Percentiles rank a stretch among this genome's conserved stretches.
Conservation (phyloP, 2,113 vertebrate genomes). For the Nycticryphes semicollaris region DNA sequence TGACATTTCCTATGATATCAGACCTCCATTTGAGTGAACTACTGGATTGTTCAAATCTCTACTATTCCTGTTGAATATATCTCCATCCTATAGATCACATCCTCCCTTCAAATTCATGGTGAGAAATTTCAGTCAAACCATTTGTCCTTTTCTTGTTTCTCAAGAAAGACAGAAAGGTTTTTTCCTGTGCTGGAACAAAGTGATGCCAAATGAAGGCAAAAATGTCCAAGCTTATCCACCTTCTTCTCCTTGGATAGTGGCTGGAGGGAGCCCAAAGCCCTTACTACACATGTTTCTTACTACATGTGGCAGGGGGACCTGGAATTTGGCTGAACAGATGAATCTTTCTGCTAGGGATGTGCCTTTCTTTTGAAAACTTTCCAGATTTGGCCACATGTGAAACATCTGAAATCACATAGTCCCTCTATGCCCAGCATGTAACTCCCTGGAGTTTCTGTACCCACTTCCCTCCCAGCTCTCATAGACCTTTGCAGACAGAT, state of each 20-base stretch:
- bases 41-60: neutral
- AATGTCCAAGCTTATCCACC: neutral
- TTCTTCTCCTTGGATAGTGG: neutral
- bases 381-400: neutral
- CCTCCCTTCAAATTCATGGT: neutral
- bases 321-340: neutral
- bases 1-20: neutral
- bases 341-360: neutral
- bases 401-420: neutral
- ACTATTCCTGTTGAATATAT: neutral
- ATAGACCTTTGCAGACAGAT: neutral
- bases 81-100: neutral
- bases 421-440: neutral
- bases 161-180: neutral
- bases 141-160: neutral
- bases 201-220: neutral
- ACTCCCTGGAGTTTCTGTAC: neutral
- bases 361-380: neutral
- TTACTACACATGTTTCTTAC: neutral
- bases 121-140: neutral
- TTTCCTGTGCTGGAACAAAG: neutral
- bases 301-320: neutral
- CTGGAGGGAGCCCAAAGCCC: neutral
- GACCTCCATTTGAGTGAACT: neutral
- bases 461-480: neutral